Percentiles rank a stretch among this genome's conserved stretches.
These are phyloP conservation scores for Myotis davidii DNA, from an alignment of 2,113 vertebrate species.

Conservation along the genomic window DNA sequence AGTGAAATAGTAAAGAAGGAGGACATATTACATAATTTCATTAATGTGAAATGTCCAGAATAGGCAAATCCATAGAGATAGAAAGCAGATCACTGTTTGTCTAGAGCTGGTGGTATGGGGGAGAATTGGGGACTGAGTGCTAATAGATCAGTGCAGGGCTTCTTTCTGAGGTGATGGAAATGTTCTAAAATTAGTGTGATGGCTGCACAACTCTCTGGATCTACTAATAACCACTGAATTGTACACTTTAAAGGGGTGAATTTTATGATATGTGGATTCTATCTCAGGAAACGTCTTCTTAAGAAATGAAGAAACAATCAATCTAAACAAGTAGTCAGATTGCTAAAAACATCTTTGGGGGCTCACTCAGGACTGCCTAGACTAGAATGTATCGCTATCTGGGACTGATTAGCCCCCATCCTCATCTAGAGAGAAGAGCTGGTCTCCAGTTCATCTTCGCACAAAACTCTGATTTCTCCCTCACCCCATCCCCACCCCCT, in stretches of 20 bases:
- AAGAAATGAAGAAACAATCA: neutral
- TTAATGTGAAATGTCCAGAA: neutral
- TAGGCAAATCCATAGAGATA: neutral
- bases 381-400: neutral
- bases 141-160: neutral
- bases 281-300: neutral
- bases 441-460: neutral
- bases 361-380: neutral
- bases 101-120: neutral
- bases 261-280: neutral
- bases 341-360: neutral
- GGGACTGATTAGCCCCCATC: neutral
- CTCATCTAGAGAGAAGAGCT: neutral
- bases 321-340: neutral
- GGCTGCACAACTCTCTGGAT: neutral
- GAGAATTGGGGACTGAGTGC: neutral
- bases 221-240: neutral
- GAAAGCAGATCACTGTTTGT: neutral
- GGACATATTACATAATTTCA: neutral
- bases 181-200: neutral
- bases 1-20: conserved; percentile 27
- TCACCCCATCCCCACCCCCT: neutral
- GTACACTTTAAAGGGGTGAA: neutral
- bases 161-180: neutral
- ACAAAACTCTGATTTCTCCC: neutral